Conservation (phyloP, 2,888 invertebrate genomes). For the Mythimna impura region DNA sequence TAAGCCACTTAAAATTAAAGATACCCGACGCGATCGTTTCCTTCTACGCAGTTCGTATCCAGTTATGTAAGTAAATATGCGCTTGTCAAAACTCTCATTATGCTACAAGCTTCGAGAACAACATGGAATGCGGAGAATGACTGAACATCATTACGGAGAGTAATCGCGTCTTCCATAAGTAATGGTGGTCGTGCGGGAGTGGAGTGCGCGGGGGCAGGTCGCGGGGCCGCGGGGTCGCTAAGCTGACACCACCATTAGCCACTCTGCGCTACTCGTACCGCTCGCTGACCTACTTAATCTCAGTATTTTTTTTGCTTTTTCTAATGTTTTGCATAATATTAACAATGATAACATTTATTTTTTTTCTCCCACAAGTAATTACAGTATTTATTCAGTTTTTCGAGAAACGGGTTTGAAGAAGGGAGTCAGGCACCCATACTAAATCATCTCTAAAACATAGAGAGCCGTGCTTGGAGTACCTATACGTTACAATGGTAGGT, state of each 20-base stretch:
- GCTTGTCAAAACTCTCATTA: conserved; percentile 1
- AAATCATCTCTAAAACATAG: too few relatives aligned
- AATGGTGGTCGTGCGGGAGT: conserved; percentile 14
- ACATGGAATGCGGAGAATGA: conserved; percentile 4
- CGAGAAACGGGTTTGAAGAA: too few relatives aligned
- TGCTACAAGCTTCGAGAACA: conserved; percentile 17
- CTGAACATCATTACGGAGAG: conserved; percentile 8
- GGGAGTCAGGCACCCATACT: too few relatives aligned
- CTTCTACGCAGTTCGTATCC: conserved; percentile 2
- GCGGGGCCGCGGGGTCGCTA: conserved; percentile 5
- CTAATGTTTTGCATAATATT: not conserved
- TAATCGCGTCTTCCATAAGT: conserved; percentile 19
- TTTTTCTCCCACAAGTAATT: too few relatives aligned
- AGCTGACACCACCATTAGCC: conserved; percentile 12
- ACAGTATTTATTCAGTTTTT: too few relatives aligned
- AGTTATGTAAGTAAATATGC: not conserved
- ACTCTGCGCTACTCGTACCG: not conserved
- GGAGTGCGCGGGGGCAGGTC: not conserved
- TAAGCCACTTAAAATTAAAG: conserved; percentile 14
- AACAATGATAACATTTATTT: too few relatives aligned
- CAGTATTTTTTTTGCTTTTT: conserved; percentile 16
- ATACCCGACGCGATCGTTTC: conserved; percentile 2
- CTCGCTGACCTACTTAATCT: conserved; percentile 6
- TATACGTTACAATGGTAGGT: too few relatives aligned
- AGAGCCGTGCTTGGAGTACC: too few relatives aligned